phyloP scores from a whole-genome alignment of 1,140 invertebrate species.

The Trichonephila clavipes region DNA sequence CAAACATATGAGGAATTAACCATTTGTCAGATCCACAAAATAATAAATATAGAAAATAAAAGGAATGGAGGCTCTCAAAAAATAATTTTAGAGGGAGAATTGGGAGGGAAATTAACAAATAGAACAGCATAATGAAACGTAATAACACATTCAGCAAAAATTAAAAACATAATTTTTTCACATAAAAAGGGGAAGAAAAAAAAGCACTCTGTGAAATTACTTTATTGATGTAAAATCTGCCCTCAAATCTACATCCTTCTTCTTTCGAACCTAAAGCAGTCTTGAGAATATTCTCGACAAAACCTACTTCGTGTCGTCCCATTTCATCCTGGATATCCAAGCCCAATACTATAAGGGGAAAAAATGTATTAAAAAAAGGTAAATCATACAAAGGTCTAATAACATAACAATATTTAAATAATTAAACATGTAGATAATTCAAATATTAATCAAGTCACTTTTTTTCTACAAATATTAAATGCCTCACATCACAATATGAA shows the following conservation, averaged over 20 bases:
- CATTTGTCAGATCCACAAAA: too few relatives aligned
- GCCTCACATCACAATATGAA: too few relatives aligned
- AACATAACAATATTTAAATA: too few relatives aligned
- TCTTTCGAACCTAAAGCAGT: conserved; percentile 80
- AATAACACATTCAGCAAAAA: neutral
- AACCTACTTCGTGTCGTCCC: conserved; percentile 86
- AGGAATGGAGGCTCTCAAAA: too few relatives aligned
- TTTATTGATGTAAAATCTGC: conserved; percentile 84
- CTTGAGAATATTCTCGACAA: conserved; percentile 84
- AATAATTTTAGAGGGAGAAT: too few relatives aligned
- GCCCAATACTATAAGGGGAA: conserved; percentile 82
- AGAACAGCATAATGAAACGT: neutral
- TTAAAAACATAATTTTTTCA: neutral
- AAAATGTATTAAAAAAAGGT: neutral
- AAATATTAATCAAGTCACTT: too few relatives aligned
- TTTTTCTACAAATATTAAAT: too few relatives aligned
- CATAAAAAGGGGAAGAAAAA: neutral
- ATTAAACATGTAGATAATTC: too few relatives aligned
- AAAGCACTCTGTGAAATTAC: conserved; percentile 79
- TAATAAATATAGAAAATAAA: too few relatives aligned
- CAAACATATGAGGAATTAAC: too few relatives aligned
- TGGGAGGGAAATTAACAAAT: too few relatives aligned
- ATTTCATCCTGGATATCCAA: conserved; percentile 86
- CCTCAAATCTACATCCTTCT: conserved; percentile 84
- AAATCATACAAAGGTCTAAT: too few relatives aligned